phyloP scores from a whole-genome alignment of 2,888 invertebrate genomes.

The Exocentrus adspersus region DNA sequence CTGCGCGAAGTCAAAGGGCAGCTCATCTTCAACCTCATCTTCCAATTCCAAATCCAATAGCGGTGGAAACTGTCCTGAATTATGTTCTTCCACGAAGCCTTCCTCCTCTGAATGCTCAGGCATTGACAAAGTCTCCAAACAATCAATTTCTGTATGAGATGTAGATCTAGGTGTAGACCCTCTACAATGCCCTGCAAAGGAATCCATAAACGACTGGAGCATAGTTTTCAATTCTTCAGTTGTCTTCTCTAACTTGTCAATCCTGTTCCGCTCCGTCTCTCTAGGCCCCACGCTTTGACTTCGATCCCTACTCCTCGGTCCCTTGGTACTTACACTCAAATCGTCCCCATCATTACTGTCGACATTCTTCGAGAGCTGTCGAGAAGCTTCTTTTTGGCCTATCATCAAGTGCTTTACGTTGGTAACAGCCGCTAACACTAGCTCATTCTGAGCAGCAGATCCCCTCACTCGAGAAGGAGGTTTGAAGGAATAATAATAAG shows the following conservation, averaged over 20 bases:
- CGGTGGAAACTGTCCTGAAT: no score
- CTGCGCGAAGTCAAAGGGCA: neutral
- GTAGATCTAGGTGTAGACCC: no score
- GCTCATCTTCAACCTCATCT: neutral
- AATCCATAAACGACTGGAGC: constrained; percentile 3
- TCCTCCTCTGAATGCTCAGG: neutral
- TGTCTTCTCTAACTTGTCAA: neutral
- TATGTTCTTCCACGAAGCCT: no score
- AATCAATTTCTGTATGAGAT: no score
- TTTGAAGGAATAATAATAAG: neutral
- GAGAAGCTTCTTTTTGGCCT: neutral
- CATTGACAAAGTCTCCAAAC: neutral
- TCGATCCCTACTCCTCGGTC: neutral
- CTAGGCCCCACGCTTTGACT: neutral
- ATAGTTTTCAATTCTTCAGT: neutral
- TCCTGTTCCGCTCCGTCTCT: neutral
- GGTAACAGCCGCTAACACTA: constrained; percentile 2
- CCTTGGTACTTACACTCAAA: neutral
- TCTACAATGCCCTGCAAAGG: neutral
- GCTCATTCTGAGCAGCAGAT: constrained; percentile 4
- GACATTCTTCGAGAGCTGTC: neutral
- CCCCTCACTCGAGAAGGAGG: neutral
- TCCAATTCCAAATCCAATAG: neutral
- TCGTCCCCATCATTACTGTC: neutral
- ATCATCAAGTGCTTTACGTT: constrained; percentile 5